phyloP scores from a whole-genome alignment of 2,888 invertebrate genomes.

The Caenorhabditis sp. region DNA sequence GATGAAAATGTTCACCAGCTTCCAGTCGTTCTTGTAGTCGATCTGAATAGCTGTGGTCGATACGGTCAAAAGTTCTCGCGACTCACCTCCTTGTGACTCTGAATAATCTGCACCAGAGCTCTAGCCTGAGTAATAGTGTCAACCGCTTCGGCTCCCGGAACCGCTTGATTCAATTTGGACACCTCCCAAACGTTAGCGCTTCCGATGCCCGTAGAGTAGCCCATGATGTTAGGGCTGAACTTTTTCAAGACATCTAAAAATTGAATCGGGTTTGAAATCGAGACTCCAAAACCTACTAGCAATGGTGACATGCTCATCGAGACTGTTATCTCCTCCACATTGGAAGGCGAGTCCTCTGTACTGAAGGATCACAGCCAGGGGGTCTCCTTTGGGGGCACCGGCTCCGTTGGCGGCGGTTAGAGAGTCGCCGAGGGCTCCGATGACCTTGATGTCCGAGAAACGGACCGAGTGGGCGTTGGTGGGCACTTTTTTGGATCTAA shows the following conservation, averaged over 20 bases:
- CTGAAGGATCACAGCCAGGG: constrained; percentile 75
- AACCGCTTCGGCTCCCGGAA: constrained; percentile 75
- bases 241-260: constrained; percentile 87
- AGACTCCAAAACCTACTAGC: constrained; percentile 64
- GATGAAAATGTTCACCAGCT: constrained; percentile 80
- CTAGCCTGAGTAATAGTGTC: constrained; percentile 74
- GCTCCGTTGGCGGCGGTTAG: constrained; percentile 79
- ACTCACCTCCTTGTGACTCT: constrained; percentile 68
- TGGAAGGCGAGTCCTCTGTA: constrained; percentile 78
- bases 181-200: constrained; percentile 77
- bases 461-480: constrained; percentile 72
- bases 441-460: constrained; percentile 74
- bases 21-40: constrained; percentile 79
- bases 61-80: no score
- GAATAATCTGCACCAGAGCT: constrained; percentile 72
- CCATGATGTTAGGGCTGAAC: constrained; percentile 88
- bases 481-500: constrained; percentile 84
- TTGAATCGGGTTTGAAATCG: no score
- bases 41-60: no score
- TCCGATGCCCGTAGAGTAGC: constrained; percentile 75
- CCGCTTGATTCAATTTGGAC: constrained; percentile 73
- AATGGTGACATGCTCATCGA: constrained; percentile 76
- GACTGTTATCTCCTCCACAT: constrained; percentile 72
- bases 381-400: constrained; percentile 73
- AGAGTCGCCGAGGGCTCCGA: constrained; percentile 77